These are phyloP conservation scores for Agonopterix subpropinquella DNA, from an alignment of 2,888 invertebrate species.

Conservation along the genomic window DNA sequence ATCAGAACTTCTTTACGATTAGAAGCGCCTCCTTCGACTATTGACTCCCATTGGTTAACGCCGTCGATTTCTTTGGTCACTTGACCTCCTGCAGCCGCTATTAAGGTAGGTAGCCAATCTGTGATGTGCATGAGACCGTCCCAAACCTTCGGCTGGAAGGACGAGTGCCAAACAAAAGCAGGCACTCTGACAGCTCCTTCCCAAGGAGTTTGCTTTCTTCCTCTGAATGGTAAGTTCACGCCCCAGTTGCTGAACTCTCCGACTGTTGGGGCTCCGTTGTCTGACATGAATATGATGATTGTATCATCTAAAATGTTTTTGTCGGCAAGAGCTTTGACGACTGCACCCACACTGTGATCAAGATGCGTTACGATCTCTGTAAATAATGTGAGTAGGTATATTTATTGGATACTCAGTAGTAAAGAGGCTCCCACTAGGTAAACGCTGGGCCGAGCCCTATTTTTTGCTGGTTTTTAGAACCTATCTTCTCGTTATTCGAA, in stretches of 20 bases:
- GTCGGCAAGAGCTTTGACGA: conserved; percentile 81
- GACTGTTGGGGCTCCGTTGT: conserved; percentile 90
- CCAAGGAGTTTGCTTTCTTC: conserved; percentile 88
- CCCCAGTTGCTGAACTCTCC: conserved; percentile 85
- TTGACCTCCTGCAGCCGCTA: conserved; percentile 51
- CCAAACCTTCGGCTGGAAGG: conserved; percentile 78
- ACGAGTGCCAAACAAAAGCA: conserved; percentile 81
- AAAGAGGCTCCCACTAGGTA: too few relatives aligned
- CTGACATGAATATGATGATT: conserved; percentile 90
- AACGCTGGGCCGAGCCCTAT: too few relatives aligned
- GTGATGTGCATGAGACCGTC: conserved; percentile 82
- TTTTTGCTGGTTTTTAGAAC: too few relatives aligned
- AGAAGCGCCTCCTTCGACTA: conserved; percentile 61
- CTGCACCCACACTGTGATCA: conserved; percentile 87
- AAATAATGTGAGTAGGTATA: conserved; percentile 16
- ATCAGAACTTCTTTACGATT: conserved; percentile 74
- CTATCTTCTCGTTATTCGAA: too few relatives aligned
- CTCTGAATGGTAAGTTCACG: conserved; percentile 86
- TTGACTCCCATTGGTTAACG: conserved; percentile 80
- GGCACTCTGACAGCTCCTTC: conserved; percentile 90
- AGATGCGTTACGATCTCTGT: conserved; percentile 81
- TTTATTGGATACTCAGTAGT: too few relatives aligned
- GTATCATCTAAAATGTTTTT: conserved; percentile 85
- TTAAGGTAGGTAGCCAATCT: conserved; percentile 89
- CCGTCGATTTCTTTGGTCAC: conserved; percentile 75